Evolutionary conservation across 2,113 vertebrate genomes (phyloP).

Genomic region (Lichenostomus cassidix): DNA sequence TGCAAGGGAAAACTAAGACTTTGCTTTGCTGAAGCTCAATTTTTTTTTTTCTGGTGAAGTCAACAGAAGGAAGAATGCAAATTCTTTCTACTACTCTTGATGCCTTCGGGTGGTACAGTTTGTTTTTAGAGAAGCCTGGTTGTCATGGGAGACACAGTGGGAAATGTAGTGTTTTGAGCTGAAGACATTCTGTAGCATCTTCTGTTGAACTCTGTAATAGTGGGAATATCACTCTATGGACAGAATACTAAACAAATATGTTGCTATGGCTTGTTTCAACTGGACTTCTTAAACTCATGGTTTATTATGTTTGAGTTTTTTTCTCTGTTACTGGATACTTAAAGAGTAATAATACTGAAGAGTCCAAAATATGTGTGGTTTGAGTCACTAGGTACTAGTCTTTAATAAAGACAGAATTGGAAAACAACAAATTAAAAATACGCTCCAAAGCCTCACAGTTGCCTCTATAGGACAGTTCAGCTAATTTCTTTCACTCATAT

Average conservation of each 20-base stretch:
- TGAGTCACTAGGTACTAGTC: neutral
- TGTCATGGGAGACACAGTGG: slow-evolving; percentile 46
- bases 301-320: neutral
- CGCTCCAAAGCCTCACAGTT: neutral
- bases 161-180: slow-evolving; percentile 23
- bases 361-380: neutral
- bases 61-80: slow-evolving; percentile 3
- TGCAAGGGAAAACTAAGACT: neutral
- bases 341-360: neutral
- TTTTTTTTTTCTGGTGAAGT: neutral
- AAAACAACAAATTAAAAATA: neutral
- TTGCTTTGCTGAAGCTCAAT: neutral
- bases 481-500: neutral
- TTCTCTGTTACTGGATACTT: neutral
- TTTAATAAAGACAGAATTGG: neutral
- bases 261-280: neutral
- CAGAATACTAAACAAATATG: neutral
- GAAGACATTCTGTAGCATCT: neutral
- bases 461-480: neutral
- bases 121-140: slow-evolving; percentile 28
- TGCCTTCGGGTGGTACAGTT: neutral
- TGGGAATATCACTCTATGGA: neutral
- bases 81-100: slow-evolving; percentile 8
- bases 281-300: neutral
- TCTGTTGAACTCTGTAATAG: slow-evolving; percentile 3